Percentiles rank a stretch among this genome's conserved stretches.
Evolutionary conservation across 1,140 invertebrate species (phyloP).

Genomic region (Conus betulinus): DNA sequence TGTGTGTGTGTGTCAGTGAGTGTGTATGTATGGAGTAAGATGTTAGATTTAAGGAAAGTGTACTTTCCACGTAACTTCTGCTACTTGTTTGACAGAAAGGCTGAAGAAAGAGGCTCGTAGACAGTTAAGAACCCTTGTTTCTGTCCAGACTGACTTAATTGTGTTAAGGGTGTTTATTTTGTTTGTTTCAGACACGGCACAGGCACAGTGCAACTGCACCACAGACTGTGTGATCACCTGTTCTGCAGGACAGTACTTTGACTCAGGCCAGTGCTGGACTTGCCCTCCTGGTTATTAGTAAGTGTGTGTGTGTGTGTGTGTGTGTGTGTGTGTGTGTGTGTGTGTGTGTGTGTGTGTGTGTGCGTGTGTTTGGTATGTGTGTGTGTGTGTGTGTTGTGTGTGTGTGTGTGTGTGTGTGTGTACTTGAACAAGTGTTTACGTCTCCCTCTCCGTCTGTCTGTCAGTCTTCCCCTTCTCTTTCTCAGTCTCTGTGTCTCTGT

Average conservation of each 20-base stretch:
- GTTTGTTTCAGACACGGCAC: constrained; percentile 37
- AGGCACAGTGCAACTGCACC: constrained; percentile 48
- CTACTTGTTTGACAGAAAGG: background rate
- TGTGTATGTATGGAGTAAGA: background rate
- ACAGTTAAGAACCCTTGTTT: background rate
- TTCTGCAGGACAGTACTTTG: constrained; percentile 46
- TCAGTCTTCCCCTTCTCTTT: no score
- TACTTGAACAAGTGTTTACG: no score
- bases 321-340: background rate
- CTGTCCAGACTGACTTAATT: background rate
- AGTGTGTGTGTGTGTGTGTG: constrained; percentile 6
- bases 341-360: background rate
- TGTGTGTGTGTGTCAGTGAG: background rate
- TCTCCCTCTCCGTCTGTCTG: no score
- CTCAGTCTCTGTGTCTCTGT: no score
- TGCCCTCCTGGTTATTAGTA: constrained; percentile 48
- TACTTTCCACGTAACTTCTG: background rate
- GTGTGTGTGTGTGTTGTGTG: no score
- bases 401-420: no score
- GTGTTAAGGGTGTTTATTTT: background rate
- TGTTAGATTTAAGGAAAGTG: background rate
- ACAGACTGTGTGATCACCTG: constrained; percentile 45
- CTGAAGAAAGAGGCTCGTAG: background rate
- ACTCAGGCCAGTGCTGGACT: constrained; percentile 38
- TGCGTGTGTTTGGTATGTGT: no score